Conservation (phyloP, 2,113 vertebrate species). For the Oryzias woworae region DNA sequence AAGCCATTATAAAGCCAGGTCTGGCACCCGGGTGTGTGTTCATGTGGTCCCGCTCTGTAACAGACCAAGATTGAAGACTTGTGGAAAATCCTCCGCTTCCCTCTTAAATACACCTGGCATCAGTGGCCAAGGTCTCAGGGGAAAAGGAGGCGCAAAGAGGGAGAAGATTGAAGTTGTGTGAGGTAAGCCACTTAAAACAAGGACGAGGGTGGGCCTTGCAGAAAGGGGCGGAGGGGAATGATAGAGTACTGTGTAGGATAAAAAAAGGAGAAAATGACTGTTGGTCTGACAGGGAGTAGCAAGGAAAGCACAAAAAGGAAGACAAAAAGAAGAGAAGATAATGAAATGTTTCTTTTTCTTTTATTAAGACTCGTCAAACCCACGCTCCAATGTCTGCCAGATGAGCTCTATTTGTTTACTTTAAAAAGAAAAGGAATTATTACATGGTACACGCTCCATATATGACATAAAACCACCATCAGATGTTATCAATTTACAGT, state of each 20-base stretch:
- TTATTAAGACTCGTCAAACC: slow-evolving; percentile 3
- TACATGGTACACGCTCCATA: too few relatives aligned
- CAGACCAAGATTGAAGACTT: slow-evolving; percentile 64
- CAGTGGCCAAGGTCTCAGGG: slow-evolving; percentile 42
- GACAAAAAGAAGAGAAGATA: not conserved
- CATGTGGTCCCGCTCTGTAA: slow-evolving; percentile 53
- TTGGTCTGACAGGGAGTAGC: slow-evolving; percentile 4
- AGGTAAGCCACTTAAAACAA: slow-evolving; percentile 16
- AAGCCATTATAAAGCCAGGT: slow-evolving; percentile 55
- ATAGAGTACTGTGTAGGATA: slow-evolving; percentile 17
- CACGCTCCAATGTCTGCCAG: not conserved
- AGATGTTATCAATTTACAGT: too few relatives aligned
- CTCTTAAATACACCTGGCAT: slow-evolving; percentile 55
- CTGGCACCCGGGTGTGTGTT: slow-evolving; percentile 63
- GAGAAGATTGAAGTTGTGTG: slow-evolving; percentile 24
- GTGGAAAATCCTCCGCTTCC: slow-evolving; percentile 62
- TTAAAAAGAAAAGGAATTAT: too few relatives aligned
- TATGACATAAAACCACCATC: too few relatives aligned
- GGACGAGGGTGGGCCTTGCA: slow-evolving; percentile 11
- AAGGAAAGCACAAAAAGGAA: not conserved
- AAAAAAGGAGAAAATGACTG: slow-evolving; percentile 20
- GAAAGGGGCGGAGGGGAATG: slow-evolving; percentile 1
- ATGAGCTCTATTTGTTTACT: not conserved
- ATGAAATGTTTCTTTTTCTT: not conserved
- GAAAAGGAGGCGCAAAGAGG: not conserved